A percentile compares a stretch with the other conserved stretches of the same genome.
Evolutionary conservation across 2,888 invertebrate genomes (phyloP).

Genomic region (Xestia xanthographa): DNA sequence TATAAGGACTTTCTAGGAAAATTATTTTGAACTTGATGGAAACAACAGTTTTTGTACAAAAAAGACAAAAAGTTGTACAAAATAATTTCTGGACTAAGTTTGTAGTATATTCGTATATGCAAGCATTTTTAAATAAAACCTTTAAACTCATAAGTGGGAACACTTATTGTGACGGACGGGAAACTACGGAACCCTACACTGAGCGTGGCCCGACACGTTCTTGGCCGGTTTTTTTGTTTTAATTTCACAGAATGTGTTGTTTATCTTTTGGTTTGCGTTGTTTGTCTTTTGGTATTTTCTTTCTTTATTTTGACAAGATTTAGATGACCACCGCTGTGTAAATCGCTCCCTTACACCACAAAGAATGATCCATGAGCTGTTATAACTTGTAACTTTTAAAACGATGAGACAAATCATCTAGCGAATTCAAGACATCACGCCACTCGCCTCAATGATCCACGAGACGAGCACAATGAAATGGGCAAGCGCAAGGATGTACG

Average conservation of each 20-base stretch:
- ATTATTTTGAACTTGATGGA: no score
- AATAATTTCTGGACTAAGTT: no score
- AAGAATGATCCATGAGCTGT: neutral
- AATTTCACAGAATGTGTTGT: neutral
- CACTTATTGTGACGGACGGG: no score
- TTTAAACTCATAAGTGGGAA: no score
- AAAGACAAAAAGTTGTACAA: no score
- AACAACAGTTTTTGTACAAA: no score
- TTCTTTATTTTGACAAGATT: neutral
- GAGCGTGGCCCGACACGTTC: no score
- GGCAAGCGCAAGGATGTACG: constrained; percentile 52
- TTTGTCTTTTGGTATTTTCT: neutral
- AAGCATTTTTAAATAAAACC: no score
- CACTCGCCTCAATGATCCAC: constrained; percentile 25
- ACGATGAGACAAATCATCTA: constrained; percentile 14
- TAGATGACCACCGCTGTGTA: neutral
- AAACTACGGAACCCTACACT: no score
- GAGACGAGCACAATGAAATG: constrained; percentile 48
- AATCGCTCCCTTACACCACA: neutral
- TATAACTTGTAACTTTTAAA: neutral
- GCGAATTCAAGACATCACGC: constrained; percentile 25
- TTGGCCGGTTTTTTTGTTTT: no score
- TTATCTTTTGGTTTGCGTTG: neutral
- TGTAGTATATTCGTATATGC: no score
- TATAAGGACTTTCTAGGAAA: no score